Percentiles rank a stretch among this genome's conserved stretches.
phyloP scores from a whole-genome alignment of 2,888 invertebrate species.

The Erpobdella octoculata region DNA sequence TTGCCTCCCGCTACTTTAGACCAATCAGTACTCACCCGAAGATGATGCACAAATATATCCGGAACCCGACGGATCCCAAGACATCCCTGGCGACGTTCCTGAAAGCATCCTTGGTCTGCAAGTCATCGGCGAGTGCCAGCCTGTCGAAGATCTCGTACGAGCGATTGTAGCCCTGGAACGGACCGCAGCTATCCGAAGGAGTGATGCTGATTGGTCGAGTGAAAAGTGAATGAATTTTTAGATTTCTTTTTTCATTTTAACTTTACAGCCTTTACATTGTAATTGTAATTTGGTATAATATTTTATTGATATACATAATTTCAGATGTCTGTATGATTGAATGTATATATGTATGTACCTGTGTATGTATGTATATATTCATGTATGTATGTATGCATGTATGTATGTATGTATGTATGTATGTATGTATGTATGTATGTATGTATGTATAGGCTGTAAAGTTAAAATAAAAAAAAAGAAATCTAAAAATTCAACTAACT shows the following conservation, averaged over 20 bases:
- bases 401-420: constrained; percentile 1
- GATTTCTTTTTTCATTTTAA: no score
- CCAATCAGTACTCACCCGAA: constrained; percentile 46
- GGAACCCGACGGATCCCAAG: constrained; percentile 44
- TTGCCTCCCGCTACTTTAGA: no score
- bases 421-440: constrained; percentile 2
- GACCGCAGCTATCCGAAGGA: constrained; percentile 47
- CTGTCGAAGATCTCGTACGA: constrained; percentile 43
- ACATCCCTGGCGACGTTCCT: constrained; percentile 40
- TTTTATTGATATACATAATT: background rate
- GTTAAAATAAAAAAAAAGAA: background rate
- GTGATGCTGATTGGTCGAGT: constrained; percentile 38
- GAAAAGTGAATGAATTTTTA: background rate
- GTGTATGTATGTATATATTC: background rate
- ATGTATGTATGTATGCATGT: constrained; percentile 1
- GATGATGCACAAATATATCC: constrained; percentile 42
- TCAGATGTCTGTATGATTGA: background rate
- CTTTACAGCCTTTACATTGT: no score
- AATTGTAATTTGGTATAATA: no score
- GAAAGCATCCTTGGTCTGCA: constrained; percentile 39
- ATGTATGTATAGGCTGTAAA: background rate
- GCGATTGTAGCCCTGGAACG: constrained; percentile 41
- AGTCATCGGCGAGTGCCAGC: constrained; percentile 29
- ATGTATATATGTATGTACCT: background rate
- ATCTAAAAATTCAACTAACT: background rate